Percentiles rank a stretch among this genome's conserved stretches.
Conservation (phyloP, 2,888 invertebrate species). For the Pyralis farinalis region DNA sequence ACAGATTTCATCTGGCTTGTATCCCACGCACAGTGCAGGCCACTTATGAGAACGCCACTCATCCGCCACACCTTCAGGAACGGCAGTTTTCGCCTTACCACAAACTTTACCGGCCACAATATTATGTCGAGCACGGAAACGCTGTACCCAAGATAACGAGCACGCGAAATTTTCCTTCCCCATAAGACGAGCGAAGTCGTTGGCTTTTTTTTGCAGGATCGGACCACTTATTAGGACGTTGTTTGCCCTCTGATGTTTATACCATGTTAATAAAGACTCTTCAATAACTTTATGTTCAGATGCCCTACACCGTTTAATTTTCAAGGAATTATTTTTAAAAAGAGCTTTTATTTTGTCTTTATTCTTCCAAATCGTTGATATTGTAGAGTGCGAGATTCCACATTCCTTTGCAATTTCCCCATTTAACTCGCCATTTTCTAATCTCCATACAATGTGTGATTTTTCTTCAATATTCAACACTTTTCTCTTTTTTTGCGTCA, state of each 20-base stretch:
- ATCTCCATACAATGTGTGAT: constrained; percentile 18
- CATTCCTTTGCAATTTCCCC: constrained; percentile 20
- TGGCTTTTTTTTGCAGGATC: constrained; percentile 23
- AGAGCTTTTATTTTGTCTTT: constrained; percentile 25
- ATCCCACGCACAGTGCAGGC: constrained; percentile 25
- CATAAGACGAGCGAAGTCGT: constrained; percentile 20
- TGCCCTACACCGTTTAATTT: constrained; percentile 27
- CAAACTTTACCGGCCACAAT: constrained; percentile 29
- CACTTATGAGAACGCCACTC: constrained; percentile 19
- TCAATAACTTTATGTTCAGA: constrained; percentile 24
- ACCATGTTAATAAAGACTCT: constrained; percentile 26
- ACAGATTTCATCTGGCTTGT: constrained; percentile 24
- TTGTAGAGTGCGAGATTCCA: constrained; percentile 20
- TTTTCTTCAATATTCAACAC: constrained; percentile 23
- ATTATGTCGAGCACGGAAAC: constrained; percentile 26
- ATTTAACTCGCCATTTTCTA: constrained; percentile 22
- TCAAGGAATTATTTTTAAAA: constrained; percentile 26
- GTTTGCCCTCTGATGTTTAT: constrained; percentile 24
- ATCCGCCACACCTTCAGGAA: constrained; percentile 19
- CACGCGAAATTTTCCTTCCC: constrained; percentile 23
- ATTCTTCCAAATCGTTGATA: constrained; percentile 27
- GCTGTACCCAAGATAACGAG: constrained; percentile 26
- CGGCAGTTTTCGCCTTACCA: constrained; percentile 27
- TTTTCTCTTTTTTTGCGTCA: constrained; percentile 11
- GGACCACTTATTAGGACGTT: constrained; percentile 21